Base-by-base conservation (phyloP, 2,113 vertebrate species). In the Sphyrna mokarran region DNA sequence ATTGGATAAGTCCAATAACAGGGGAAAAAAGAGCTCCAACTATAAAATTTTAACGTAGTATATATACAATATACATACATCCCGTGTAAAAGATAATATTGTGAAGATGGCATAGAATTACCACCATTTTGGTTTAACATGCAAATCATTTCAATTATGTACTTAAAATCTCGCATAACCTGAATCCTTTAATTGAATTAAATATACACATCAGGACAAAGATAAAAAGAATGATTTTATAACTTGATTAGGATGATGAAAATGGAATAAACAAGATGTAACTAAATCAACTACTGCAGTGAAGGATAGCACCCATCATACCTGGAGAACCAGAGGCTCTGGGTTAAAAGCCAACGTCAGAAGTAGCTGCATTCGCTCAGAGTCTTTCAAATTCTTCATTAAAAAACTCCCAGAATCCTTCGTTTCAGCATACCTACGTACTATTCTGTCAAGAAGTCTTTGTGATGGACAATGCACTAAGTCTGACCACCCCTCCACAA, bases 401-500 rank as follows among this genome's bases (percentile, higher is more conserved):
- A 99, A 97, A 97, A 99, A 99, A 97, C 99, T 99, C 96, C 99
- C 99, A 1, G 99, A 99, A 97, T 99, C 99, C 97, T 99, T 99
- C 96, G 99, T 99, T 98, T 99, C 99, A 3, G 99, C 99, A 16
- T 99, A 99, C 96, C 99, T 98, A 96, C 99, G 98, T 95, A 99
- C 99, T 96, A 99, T 98, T 66, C 99, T 98, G 97, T 99, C 99
- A 96, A 99, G 98, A 96, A 99, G 97, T 97, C 99, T 98, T 97
- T 99, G 99, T 94, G 99, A 99, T 76, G 99, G 99, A 97, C 99
- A 99, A 97, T 99, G 99, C 97, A 99, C 99, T 97, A 99, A 97
- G 97, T 99, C 99, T 7, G 99, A 99, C 99, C 99, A 99, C 96
- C 99, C 99, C 97, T 99, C 99, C 96, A 99, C 99, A 91, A 98